A percentile compares a stretch with the other conserved stretches of the same genome.
Evolutionary conservation across 2,113 vertebrate genomes (phyloP).

Genomic region (Polyodon spathula): DNA sequence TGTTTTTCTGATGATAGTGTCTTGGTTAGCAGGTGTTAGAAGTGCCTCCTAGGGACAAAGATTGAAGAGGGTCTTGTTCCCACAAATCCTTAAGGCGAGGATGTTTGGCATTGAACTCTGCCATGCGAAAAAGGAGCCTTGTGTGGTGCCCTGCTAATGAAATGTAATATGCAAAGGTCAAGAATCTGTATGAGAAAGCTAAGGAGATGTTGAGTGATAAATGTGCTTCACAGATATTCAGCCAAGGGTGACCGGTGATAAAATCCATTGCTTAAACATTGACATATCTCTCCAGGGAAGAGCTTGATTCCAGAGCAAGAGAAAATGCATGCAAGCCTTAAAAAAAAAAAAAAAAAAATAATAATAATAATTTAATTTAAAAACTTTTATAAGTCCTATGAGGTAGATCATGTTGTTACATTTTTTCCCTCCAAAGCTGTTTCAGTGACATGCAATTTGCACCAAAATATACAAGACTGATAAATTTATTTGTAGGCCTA

Average conservation of each 20-base stretch:
- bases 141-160: slow-evolving; percentile 73
- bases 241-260: slow-evolving; percentile 49
- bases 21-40: slow-evolving; percentile 97
- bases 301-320: slow-evolving; percentile 3
- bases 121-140: slow-evolving; percentile 62
- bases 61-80: slow-evolving; percentile 83
- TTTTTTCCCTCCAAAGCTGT: too few relatives aligned
- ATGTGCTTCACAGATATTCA: slow-evolving; percentile 54
- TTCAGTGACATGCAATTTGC: too few relatives aligned
- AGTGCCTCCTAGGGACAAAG: slow-evolving; percentile 98
- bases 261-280: slow-evolving; percentile 53
- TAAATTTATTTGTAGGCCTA: too few relatives aligned
- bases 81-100: slow-evolving; percentile 70
- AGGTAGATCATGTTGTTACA: too few relatives aligned
- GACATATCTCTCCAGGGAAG: slow-evolving; percentile 23
- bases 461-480: too few relatives aligned
- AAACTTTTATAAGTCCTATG: too few relatives aligned
- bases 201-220: slow-evolving; percentile 60
- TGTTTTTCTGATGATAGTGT: slow-evolving; percentile 98
- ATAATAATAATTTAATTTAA: not conserved
- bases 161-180: slow-evolving; percentile 76
- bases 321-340: not conserved
- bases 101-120: slow-evolving; percentile 64
- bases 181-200: slow-evolving; percentile 73
- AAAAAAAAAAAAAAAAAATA: not conserved